Evolutionary conservation across 2,797 vertebrate species (phyloP).

Genomic region (Discoglossus pictus): DNA sequence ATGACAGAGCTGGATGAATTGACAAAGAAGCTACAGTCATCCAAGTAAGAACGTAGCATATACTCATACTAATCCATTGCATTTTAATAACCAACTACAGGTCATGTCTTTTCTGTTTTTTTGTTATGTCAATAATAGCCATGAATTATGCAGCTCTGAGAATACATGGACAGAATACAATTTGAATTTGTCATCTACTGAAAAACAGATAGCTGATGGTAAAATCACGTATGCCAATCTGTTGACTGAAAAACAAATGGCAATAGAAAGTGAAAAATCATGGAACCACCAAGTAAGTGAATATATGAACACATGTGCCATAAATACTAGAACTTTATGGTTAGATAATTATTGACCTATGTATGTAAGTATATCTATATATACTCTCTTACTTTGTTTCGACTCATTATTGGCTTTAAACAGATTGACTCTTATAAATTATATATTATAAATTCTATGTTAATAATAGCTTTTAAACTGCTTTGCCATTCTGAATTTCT

Average conservation of each 20-base stretch:
- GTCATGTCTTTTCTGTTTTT: too few species aligned
- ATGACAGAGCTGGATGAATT: constrained; percentile 34
- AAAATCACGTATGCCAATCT: constrained; percentile 60
- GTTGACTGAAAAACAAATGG: constrained; percentile 60
- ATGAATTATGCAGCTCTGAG: constrained; percentile 57
- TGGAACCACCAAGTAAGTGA: constrained; percentile 60
- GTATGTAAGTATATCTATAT: too few species aligned
- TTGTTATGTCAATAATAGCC: constrained; percentile 63
- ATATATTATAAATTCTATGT: too few species aligned
- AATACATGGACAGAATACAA: constrained; percentile 56
- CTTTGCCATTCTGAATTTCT: too few species aligned
- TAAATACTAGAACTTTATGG: too few species aligned
- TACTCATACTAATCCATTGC: constrained; percentile 23
- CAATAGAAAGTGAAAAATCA: constrained; percentile 59
- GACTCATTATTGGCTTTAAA: too few species aligned
- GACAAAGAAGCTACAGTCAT: constrained; percentile 25
- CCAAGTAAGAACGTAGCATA: constrained; percentile 53
- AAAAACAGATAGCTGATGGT: constrained; percentile 61
- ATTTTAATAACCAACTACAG: constrained; percentile 39
- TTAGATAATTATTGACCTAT: too few species aligned
- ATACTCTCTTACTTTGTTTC: too few species aligned
- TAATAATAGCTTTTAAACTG: too few species aligned
- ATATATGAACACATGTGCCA: constrained; percentile 51
- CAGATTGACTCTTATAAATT: too few species aligned
- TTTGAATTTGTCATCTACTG: constrained; percentile 59